Evolutionary conservation across 37 sponge, comb jelly and placozoan genomes (phyloP).

Genomic region (Tethya wilhelma): DNA sequence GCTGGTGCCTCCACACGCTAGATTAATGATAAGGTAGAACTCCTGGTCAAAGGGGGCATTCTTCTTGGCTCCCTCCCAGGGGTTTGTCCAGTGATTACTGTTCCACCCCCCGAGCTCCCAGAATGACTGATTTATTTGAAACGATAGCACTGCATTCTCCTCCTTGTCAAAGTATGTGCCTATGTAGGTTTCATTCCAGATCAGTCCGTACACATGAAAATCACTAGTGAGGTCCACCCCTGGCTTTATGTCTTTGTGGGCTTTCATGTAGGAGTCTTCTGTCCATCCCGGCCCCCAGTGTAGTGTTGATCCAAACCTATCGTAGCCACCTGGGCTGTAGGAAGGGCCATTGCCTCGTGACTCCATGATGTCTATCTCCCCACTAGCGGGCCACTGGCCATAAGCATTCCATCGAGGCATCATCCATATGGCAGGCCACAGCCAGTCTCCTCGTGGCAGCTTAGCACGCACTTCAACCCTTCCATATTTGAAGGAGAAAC

Average conservation of each 20-base stretch:
- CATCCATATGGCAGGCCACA: conserved; percentile 88
- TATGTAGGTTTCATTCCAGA: conserved; percentile 89
- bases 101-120: conserved; percentile 69
- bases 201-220: conserved; percentile 75
- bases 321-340: conserved; percentile 72
- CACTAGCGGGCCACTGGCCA: conserved; percentile 83
- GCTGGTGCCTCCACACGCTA: conserved; percentile 74
- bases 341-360: conserved; percentile 73
- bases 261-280: conserved; percentile 32
- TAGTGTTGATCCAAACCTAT: conserved; percentile 75
- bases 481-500: conserved; percentile 78
- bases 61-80: conserved; percentile 55
- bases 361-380: conserved; percentile 92
- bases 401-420: conserved; percentile 70
- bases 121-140: conserved; percentile 70
- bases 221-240: conserved; percentile 62
- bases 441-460: conserved; percentile 81
- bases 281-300: conserved; percentile 64
- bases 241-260: conserved; percentile 26
- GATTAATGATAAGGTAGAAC: conserved; percentile 68
- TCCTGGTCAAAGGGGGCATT: conserved; percentile 75
- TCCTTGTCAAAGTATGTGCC: conserved; percentile 79
- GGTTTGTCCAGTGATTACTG: conserved; percentile 53
- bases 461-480: conserved; percentile 73
- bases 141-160: conserved; percentile 48